These are phyloP conservation scores for Geococcyx californianus DNA, from an alignment of 2,113 vertebrate species.

Conservation along the genomic window DNA sequence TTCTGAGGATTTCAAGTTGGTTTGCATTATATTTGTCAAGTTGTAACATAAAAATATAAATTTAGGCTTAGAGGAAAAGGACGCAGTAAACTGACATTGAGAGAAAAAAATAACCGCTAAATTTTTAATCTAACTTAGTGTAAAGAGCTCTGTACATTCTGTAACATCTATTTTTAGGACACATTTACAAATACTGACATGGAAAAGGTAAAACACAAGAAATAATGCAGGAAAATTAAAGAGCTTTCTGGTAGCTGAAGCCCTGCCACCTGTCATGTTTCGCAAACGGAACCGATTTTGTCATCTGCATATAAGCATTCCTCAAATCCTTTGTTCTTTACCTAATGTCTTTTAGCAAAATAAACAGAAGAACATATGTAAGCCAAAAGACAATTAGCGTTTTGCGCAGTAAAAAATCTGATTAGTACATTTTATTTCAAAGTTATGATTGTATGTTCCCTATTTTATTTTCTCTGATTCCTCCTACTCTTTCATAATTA, in stretches of 20 bases:
- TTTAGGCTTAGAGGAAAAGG: not conserved
- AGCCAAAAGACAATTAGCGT: slow-evolving; percentile 15
- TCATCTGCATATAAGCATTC: slow-evolving; percentile 15
- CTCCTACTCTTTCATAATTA: not conserved
- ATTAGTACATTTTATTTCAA: not conserved
- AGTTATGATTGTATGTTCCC: not conserved
- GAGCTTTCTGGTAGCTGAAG: not conserved
- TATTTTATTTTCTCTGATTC: slow-evolving; percentile 5
- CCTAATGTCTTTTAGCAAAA: slow-evolving; percentile 21
- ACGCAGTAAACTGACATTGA: not conserved
- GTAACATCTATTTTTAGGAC: not conserved
- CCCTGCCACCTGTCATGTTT: not conserved
- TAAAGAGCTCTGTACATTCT: not conserved
- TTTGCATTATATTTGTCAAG: not conserved
- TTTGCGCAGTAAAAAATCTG: not conserved
- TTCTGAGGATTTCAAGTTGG: not conserved
- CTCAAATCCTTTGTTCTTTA: not conserved
- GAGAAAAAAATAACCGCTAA: not conserved
- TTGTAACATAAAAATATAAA: not conserved
- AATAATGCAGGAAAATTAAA: not conserved
- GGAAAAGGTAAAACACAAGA: not conserved
- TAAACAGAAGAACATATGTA: slow-evolving; percentile 8
- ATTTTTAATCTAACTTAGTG: not conserved
- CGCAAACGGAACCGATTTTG: slow-evolving; percentile 31
- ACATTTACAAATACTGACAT: not conserved